Percentiles rank a stretch among this genome's conserved stretches.
These are phyloP conservation scores for Latrodectus hesperus DNA, from an alignment of 2,888 invertebrate genomes.

Conservation along the genomic window DNA sequence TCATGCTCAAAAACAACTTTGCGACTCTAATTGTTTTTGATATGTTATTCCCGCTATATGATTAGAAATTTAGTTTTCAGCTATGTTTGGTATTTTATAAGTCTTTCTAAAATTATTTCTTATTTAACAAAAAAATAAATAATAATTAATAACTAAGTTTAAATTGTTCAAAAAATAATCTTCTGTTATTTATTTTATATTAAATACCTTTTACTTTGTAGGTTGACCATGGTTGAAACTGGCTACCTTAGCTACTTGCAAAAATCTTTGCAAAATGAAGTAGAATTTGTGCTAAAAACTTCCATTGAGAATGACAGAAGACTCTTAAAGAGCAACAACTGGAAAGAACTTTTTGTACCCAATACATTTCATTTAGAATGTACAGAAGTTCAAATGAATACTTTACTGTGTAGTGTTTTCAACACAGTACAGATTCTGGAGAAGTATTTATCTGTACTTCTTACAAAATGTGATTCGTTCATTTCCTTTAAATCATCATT, in stretches of 20 bases:
- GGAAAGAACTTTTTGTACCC: slow-evolving; percentile 35
- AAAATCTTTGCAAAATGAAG: slow-evolving; percentile 49
- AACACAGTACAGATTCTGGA: slow-evolving; percentile 42
- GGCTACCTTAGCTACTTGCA: slow-evolving; percentile 54
- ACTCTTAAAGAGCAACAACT: slow-evolving; percentile 29
- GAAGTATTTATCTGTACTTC: slow-evolving; percentile 47
- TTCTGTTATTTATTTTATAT: not conserved
- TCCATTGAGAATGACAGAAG: slow-evolving; percentile 29
- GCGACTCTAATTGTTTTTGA: not conserved
- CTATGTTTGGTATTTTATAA: too few relatives aligned
- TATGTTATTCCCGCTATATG: too few relatives aligned
- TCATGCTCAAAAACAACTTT: not conserved
- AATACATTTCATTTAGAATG: slow-evolving; percentile 9
- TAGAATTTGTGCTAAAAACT: slow-evolving; percentile 31
- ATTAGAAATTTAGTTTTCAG: too few relatives aligned
- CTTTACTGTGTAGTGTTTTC: slow-evolving; percentile 35
- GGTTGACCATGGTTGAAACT: slow-evolving; percentile 42
- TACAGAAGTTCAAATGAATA: slow-evolving; percentile 28
- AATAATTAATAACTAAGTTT: not conserved
- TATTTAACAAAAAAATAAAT: not conserved
- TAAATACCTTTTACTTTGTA: slow-evolving; percentile 11
- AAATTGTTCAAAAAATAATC: not conserved
- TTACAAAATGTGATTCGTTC: slow-evolving; percentile 43
- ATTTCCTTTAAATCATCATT: slow-evolving; percentile 61
- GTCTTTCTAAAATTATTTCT: too few relatives aligned